Conservation (phyloP, 2,113 vertebrate species). For the Acrocephalus arundinaceus region DNA sequence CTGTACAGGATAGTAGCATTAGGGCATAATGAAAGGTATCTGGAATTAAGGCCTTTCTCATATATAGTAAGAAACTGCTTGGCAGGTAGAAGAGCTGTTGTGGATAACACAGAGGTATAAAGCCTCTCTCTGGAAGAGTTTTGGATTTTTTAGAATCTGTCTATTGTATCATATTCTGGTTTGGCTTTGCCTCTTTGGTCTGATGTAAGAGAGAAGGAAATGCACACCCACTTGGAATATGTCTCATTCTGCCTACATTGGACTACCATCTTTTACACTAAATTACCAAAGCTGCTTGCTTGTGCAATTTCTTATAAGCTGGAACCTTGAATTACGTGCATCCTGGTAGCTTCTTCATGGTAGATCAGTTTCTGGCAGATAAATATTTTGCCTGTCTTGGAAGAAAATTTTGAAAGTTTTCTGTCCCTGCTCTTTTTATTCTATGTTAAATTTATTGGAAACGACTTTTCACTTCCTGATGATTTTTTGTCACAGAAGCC, state of each 20-base stretch:
- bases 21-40: not conserved
- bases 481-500: not conserved
- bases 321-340: not conserved
- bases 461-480: not conserved
- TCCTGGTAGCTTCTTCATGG: not conserved
- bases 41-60: not conserved
- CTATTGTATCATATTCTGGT: not conserved
- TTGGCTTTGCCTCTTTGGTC: not conserved
- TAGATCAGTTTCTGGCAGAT: not conserved
- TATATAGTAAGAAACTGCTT: not conserved
- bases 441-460: not conserved
- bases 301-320: not conserved
- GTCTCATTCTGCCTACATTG: not conserved
- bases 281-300: not conserved
- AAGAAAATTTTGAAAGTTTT: not conserved
- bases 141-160: not conserved
- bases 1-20: fast-evolving
- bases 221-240: not conserved
- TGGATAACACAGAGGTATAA: not conserved
- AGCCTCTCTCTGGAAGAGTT: not conserved
- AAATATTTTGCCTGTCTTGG: not conserved
- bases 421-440: not conserved
- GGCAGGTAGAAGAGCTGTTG: not conserved
- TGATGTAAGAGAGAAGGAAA: not conserved
- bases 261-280: not conserved